Evolutionary conservation across 2,113 vertebrate species (phyloP).

Genomic region (Thinocorus orbignyianus): DNA sequence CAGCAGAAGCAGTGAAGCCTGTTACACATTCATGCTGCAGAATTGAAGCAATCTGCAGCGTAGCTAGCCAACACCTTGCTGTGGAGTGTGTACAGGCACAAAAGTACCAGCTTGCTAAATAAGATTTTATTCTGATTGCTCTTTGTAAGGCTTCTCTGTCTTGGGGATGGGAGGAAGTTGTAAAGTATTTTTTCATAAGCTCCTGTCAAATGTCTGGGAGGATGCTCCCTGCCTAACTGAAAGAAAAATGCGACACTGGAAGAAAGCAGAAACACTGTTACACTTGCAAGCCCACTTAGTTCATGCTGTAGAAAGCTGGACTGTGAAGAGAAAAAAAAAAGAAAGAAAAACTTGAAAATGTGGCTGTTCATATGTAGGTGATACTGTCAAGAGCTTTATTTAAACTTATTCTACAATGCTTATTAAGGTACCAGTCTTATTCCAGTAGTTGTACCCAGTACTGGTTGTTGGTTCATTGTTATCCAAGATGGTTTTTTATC

Average conservation of each 20-base stretch:
- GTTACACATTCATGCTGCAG: neutral
- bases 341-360: accelerated
- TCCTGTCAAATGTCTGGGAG: accelerated
- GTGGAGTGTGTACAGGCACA: neutral
- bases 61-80: neutral
- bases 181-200: neutral
- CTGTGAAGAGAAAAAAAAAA: neutral
- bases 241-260: neutral
- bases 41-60: neutral
- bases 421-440: neutral
- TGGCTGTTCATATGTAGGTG: neutral
- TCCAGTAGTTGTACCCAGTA: neutral
- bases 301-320: accelerated
- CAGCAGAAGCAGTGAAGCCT: neutral
- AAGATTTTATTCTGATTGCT: neutral
- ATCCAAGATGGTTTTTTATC: neutral
- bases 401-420: neutral
- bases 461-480: neutral
- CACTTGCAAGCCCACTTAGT: neutral
- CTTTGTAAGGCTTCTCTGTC: neutral
- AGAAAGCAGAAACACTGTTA: neutral
- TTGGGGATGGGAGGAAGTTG: neutral
- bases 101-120: neutral
- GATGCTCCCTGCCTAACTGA: neutral
- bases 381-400: neutral